Percentiles rank a stretch among this genome's conserved stretches.
Evolutionary conservation across 2,888 invertebrate species (phyloP).

Genomic region (Myopa testacea): DNA sequence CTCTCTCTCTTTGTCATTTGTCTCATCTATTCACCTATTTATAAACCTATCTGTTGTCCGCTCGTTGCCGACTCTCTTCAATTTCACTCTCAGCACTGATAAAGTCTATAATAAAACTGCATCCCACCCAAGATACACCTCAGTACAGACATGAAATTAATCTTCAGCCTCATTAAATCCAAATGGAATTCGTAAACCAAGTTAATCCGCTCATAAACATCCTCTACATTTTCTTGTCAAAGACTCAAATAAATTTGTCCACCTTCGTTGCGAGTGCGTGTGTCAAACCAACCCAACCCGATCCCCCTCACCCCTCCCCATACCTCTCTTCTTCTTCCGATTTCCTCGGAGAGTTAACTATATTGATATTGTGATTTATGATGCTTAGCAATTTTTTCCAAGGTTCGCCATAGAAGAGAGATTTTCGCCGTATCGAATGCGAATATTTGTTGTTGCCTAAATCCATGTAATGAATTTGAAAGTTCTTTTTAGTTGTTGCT

Average conservation of each 20-base stretch:
- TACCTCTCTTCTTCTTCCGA: not conserved
- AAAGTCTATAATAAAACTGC: not conserved
- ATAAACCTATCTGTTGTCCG: not conserved
- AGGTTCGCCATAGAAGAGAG: not conserved
- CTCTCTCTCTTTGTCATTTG: too few species aligned
- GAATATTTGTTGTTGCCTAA: conserved; percentile 9
- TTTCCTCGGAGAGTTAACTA: not conserved
- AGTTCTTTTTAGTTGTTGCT: not conserved
- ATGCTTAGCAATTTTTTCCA: conserved; percentile 24
- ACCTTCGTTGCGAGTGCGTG: not conserved
- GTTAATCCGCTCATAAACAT: conserved; percentile 64
- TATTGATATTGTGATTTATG: conserved; percentile 31
- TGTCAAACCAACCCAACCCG: not conserved
- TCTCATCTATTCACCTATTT: too few species aligned
- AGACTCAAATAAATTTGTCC: not conserved
- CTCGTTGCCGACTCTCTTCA: not conserved
- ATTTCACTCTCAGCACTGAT: not conserved
- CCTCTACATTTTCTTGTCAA: conserved; percentile 43
- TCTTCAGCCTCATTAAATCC: conserved; percentile 59
- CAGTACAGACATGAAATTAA: conserved; percentile 45
- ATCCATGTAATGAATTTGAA: conserved; percentile 21
- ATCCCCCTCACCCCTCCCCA: not conserved
- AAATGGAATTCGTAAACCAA: conserved; percentile 56
- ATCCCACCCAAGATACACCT: not conserved
- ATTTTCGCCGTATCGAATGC: conserved; percentile 26